phyloP scores from a whole-genome alignment of 2,888 invertebrate species.

The Drosophila atripex region DNA sequence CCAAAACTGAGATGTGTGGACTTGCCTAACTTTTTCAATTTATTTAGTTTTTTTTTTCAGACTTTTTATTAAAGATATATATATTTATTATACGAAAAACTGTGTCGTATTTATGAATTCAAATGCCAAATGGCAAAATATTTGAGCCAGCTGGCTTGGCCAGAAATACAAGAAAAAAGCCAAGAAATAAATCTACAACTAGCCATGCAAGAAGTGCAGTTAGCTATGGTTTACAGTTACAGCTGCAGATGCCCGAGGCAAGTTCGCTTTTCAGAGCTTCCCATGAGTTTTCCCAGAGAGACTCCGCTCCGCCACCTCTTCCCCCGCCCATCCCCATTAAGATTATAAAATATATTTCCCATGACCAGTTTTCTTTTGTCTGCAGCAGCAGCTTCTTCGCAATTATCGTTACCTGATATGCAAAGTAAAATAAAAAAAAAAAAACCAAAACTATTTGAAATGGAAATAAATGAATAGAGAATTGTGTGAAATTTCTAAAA shows the following conservation, averaged over 20 bases:
- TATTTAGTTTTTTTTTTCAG: not conserved
- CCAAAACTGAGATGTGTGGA: slow-evolving; percentile 15
- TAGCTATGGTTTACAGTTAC: slow-evolving; percentile 32
- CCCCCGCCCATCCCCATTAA: not conserved
- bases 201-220: slow-evolving; percentile 29
- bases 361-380: slow-evolving; percentile 62
- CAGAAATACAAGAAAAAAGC: slow-evolving; percentile 5
- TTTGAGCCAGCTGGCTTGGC: slow-evolving; percentile 11
- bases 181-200: slow-evolving; percentile 5
- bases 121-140: slow-evolving; percentile 22
- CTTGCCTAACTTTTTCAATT: slow-evolving; percentile 16
- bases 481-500: slow-evolving; percentile 55
- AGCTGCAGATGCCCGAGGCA: slow-evolving; percentile 19
- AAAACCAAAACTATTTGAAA: slow-evolving; percentile 25
- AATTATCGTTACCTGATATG: slow-evolving; percentile 53
- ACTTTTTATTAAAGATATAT: not conserved
- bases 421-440: slow-evolving; percentile 1
- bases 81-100: not conserved
- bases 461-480: slow-evolving; percentile 48
- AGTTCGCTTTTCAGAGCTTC: slow-evolving; percentile 24
- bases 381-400: slow-evolving; percentile 39
- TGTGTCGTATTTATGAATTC: slow-evolving; percentile 3
- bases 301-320: not conserved
- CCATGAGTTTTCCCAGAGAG: slow-evolving; percentile 10
- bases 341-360: slow-evolving; percentile 51